Base-by-base conservation (phyloP, 2,888 invertebrate genomes). In the Rhagium mordax region DNA sequence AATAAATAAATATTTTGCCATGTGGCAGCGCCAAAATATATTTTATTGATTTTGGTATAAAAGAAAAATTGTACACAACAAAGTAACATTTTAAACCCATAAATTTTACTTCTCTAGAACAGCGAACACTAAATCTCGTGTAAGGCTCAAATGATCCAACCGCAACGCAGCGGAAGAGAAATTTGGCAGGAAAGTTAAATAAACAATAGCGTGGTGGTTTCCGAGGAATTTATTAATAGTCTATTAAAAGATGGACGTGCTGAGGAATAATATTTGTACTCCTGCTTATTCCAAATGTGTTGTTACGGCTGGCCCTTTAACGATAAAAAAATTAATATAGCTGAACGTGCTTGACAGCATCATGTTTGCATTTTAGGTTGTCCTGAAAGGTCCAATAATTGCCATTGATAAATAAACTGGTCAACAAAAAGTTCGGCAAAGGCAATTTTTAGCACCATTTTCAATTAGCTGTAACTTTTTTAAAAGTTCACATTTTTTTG, bases 161-260 rank as follows among this genome's bases (percentile, higher is more conserved):
- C n/a, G n/a, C n/a, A n/a, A 29, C 6, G 59, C 16, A 16, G 59
- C 18, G 13, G 20, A 29, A 59, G 33, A 33, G 18, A 59, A 59
- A 59, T 33, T 33, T 59, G n/a, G 59, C 33, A 6, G 33, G 59
- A 20, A 59, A 59, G 59, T 16, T 33, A 57, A 33, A 57, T 57
- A 59, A 16, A 59, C 18, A 33, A 18, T 18, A 59, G 29, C 18
- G 7, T 6, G 33, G 5, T 16, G 16, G 59, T 33, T 33, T 33
- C 18, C 18, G 15, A 10, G 16, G 24, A 57, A 59, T 59, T 1
- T 33, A 8, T 59, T 33, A 18, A 10, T 13, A 13, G 33, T 29
- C 15, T 6, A 16, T 59, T 59, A 33, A 33, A 33, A 55, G 3
- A 27, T 29, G 16, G 15, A 29, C 29, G 33, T 7, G 18, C 13